Base-by-base conservation (phyloP, 2,888 invertebrate genomes). In the Yponomeuta malinellus region DNA sequence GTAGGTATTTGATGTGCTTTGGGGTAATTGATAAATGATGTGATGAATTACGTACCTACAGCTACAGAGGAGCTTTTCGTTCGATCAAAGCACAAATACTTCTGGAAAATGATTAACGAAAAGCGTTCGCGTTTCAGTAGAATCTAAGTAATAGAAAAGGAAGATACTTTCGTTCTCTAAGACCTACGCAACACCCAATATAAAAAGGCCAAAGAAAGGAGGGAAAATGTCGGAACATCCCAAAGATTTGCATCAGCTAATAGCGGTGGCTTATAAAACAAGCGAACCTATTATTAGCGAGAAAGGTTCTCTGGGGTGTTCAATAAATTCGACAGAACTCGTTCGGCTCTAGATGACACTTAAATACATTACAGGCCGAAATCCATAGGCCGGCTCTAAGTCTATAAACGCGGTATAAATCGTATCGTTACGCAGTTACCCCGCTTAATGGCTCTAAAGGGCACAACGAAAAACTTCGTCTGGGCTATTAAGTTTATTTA, bases 401-500 rank as follows among this genome's bases (percentile, higher is more conserved):
- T 87, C 87, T 86, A 86, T 89, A 87, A 89, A 89, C 83, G 84
- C 76, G 79, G 79, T 83, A 90, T 90, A 90, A 90, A 90, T 90
- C 90, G 87, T 84, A 81, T 83, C 84, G 84, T 85, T 83, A 85
- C 85, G 83, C 52, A 59, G 52, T 59, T 59, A 59, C 52, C 48
- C 48, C 84, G 78, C 83, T 84, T 90, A 89, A 90, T 88, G 85
- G 88, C 85, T 81, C 83, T 84, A 83, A 83, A 85, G 88, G 89
- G 87, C 84, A 85, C 86, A 83, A 80, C 84, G 89, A 88, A 90
- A 89, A 89, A 89, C 86, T 90, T 88, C 84, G 81, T 77, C 81
- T 81, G 83, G 80, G 88, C 90, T 87, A 90, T 90, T 89, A 90
- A 90, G 83, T 87, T 90, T 90, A 89, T 90, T 90, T 90, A 90